Evolutionary conservation across 1,140 invertebrate species (phyloP).

Genomic region (Cataglyphis hispanica): DNA sequence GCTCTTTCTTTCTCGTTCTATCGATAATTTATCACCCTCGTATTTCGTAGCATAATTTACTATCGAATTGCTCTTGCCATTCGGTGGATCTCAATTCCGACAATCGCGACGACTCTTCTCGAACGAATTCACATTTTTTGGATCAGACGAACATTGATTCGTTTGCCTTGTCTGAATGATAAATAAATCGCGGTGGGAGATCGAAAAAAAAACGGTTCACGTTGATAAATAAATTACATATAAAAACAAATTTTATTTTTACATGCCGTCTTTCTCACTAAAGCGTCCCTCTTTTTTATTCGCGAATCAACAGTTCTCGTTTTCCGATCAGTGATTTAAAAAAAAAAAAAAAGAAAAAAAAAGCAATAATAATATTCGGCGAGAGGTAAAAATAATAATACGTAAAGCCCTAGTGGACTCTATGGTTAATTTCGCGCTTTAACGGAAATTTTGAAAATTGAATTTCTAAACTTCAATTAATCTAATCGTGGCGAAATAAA

Average conservation of each 20-base stretch:
- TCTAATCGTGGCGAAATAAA: background rate
- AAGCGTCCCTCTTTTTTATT: background rate
- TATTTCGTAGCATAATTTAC: constrained; percentile 16
- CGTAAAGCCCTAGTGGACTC: no score
- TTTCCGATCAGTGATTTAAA: background rate
- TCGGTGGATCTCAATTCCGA: constrained; percentile 3
- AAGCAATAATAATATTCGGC: background rate
- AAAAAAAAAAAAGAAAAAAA: constrained; percentile 13
- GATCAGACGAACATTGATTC: background rate
- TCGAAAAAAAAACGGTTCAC: background rate
- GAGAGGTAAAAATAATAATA: background rate
- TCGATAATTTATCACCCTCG: background rate
- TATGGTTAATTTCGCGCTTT: background rate
- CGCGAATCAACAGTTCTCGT: background rate
- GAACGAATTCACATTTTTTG: background rate
- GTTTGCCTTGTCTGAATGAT: background rate
- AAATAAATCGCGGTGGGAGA: background rate
- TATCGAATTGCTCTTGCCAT: background rate
- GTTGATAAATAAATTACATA: background rate
- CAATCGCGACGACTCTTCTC: background rate
- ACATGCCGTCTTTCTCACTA: background rate
- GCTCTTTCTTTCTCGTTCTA: background rate
- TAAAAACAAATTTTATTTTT: background rate
- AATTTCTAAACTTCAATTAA: background rate
- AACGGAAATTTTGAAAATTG: background rate